These are phyloP conservation scores for Eubasilissa splendida DNA, from an alignment of 2,888 invertebrate genomes.

Conservation along the genomic window DNA sequence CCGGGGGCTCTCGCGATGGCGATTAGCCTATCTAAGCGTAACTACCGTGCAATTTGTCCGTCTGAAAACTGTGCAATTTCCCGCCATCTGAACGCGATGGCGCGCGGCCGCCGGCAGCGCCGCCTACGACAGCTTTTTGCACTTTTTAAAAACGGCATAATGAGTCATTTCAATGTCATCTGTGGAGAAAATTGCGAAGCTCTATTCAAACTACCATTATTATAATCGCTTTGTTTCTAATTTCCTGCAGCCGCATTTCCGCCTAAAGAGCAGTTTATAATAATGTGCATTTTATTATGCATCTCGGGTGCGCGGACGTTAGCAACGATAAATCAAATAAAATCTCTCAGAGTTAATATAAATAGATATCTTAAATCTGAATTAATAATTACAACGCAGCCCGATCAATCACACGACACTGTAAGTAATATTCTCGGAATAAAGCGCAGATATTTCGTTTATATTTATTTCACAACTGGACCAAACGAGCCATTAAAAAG, in stretches of 20 bases:
- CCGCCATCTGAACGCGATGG: slow-evolving; percentile 15
- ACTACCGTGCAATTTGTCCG: slow-evolving; percentile 50
- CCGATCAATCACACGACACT: no score
- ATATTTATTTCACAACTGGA: no score
- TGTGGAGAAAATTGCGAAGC: slow-evolving; percentile 37
- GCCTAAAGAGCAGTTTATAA: neutral
- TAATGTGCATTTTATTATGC: no score
- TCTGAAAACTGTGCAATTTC: slow-evolving; percentile 38
- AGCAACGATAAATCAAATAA: no score
- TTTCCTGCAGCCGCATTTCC: slow-evolving; percentile 19
- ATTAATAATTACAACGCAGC: no score
- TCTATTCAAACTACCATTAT: slow-evolving; percentile 28
- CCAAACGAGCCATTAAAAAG: neutral
- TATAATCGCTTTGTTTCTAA: slow-evolving; percentile 33
- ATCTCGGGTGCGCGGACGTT: no score
- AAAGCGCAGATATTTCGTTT: no score
- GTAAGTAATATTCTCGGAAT: no score
- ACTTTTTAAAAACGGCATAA: slow-evolving; percentile 31
- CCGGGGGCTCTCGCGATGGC: slow-evolving; percentile 38
- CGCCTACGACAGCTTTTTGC: slow-evolving; percentile 41
- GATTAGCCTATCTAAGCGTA: slow-evolving; percentile 53
- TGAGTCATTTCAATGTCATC: slow-evolving; percentile 33
- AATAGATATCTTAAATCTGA: no score
- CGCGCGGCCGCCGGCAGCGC: slow-evolving; percentile 39
- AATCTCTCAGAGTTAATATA: no score